Conservation (phyloP, 2,888 invertebrate genomes). For the Maniola hyperantus region DNA sequence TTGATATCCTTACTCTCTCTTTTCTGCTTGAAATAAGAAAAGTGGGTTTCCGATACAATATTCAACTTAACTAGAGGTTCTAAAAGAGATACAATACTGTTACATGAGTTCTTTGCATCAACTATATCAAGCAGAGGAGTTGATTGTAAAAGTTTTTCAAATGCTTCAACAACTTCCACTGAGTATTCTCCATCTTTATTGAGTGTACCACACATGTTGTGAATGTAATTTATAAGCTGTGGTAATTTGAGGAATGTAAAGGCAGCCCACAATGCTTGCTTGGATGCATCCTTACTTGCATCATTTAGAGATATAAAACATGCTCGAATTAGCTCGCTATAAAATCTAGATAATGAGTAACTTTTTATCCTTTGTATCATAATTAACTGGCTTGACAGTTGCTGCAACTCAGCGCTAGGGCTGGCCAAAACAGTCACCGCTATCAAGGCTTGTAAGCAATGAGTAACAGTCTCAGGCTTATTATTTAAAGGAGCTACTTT, state of each 20-base stretch:
- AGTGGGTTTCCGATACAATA: constrained; percentile 90
- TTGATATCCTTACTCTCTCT: constrained; percentile 85
- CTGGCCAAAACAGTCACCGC: constrained; percentile 92
- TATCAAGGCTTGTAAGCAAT: constrained; percentile 90
- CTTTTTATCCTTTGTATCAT: constrained; percentile 93
- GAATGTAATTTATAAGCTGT: constrained; percentile 88
- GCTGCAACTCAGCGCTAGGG: constrained; percentile 91
- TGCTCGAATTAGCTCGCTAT: constrained; percentile 94
- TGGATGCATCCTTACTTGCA: constrained; percentile 88
- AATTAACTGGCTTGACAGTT: constrained; percentile 90
- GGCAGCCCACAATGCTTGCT: constrained; percentile 96
- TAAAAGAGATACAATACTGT: constrained; percentile 91
- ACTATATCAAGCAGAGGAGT: constrained; percentile 93
- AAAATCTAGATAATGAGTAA: constrained; percentile 90
- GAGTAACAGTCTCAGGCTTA: constrained; percentile 85
- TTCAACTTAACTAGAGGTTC: constrained; percentile 91
- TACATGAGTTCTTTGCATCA: constrained; percentile 94
- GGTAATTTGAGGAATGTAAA: constrained; percentile 96
- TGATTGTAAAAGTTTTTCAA: constrained; percentile 92
- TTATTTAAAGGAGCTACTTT: constrained; percentile 81
- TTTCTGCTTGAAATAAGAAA: constrained; percentile 84
- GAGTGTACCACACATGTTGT: constrained; percentile 80
- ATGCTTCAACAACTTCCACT: constrained; percentile 90
- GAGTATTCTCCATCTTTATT: constrained; percentile 86
- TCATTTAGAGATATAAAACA: constrained; percentile 95